A percentile compares a stretch with the other conserved stretches of the same genome.
phyloP scores from a whole-genome alignment of 2,888 invertebrate species.

The Mechanitis messenoides region DNA sequence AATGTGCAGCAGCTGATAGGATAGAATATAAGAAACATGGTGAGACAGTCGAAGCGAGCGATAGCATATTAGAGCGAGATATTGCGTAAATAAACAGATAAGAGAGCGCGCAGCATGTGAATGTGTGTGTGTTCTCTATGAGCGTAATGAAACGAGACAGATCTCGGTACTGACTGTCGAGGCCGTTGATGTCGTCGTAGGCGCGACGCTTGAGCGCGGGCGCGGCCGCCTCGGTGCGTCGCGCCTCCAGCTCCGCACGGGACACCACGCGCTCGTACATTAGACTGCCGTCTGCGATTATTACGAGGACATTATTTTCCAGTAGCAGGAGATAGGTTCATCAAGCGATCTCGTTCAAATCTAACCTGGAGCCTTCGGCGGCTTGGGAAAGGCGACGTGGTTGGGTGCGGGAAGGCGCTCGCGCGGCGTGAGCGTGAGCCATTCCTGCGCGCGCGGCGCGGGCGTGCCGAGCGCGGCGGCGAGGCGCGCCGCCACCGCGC shows the following conservation, averaged over 20 bases:
- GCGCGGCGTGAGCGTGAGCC: slow-evolving; percentile 84
- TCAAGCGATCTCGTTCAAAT: slow-evolving; percentile 14
- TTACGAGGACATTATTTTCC: neutral
- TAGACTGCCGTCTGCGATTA: slow-evolving; percentile 84
- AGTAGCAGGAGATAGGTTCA: neutral
- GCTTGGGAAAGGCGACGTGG: slow-evolving; percentile 91
- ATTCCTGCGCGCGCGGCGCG: slow-evolving; percentile 76
- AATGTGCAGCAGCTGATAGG: neutral
- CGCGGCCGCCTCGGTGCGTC: slow-evolving; percentile 47
- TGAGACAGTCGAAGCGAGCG: neutral
- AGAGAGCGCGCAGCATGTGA: neutral
- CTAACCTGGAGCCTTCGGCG: slow-evolving; percentile 89
- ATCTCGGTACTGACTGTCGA: slow-evolving; percentile 83
- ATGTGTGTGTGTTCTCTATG: neutral
- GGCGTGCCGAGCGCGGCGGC: slow-evolving; percentile 51
- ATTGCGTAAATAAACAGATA: neutral
- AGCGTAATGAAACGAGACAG: neutral
- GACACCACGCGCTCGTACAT: slow-evolving; percentile 91
- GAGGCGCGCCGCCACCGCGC: slow-evolving; percentile 58
- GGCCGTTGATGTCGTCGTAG: slow-evolving; percentile 92
- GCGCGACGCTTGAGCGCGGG: slow-evolving; percentile 86
- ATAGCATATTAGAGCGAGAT: neutral
- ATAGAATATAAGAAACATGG: neutral
- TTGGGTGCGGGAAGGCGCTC: slow-evolving; percentile 87
- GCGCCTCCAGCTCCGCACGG: slow-evolving; percentile 83